Evolutionary conservation across 1,140 invertebrate species (phyloP).

Genomic region (Argopecten irradians): DNA sequence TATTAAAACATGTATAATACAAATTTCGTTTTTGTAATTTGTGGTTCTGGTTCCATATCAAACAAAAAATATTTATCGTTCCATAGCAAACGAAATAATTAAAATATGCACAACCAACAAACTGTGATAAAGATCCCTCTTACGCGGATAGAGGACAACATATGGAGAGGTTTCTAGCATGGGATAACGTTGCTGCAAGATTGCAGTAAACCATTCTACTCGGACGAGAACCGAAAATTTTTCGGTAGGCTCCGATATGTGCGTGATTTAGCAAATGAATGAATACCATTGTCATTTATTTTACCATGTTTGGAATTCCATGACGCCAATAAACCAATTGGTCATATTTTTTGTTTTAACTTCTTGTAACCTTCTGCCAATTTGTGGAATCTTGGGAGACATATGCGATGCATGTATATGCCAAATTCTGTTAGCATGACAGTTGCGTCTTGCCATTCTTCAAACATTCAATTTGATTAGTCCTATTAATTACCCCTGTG

Average conservation of each 20-base stretch:
- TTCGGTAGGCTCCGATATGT: background rate
- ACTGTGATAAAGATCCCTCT: no score
- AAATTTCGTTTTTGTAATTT: no score
- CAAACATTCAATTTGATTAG: slow-evolving; percentile 23
- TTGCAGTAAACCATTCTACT: no score
- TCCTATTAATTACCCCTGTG: slow-evolving; percentile 16
- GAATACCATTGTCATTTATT: slow-evolving; percentile 23
- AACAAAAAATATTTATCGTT: no score
- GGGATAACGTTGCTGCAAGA: no score
- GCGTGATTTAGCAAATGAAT: slow-evolving; percentile 21
- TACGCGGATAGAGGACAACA: no score
- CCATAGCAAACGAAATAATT: no score
- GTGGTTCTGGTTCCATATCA: no score
- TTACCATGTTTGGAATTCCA: slow-evolving; percentile 21
- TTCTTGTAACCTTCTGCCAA: slow-evolving; percentile 16
- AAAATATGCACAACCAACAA: no score
- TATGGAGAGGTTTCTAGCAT: no score
- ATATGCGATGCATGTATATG: slow-evolving; percentile 22
- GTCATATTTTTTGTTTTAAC: slow-evolving; percentile 22
- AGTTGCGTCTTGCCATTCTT: background rate
- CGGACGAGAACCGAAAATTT: no score
- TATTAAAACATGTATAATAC: no score
- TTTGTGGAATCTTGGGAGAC: slow-evolving; percentile 1
- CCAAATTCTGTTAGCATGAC: slow-evolving; percentile 16
- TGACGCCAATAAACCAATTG: slow-evolving; percentile 7